Conservation (phyloP, 2,888 invertebrate genomes). For the Drosophila merina region DNA sequence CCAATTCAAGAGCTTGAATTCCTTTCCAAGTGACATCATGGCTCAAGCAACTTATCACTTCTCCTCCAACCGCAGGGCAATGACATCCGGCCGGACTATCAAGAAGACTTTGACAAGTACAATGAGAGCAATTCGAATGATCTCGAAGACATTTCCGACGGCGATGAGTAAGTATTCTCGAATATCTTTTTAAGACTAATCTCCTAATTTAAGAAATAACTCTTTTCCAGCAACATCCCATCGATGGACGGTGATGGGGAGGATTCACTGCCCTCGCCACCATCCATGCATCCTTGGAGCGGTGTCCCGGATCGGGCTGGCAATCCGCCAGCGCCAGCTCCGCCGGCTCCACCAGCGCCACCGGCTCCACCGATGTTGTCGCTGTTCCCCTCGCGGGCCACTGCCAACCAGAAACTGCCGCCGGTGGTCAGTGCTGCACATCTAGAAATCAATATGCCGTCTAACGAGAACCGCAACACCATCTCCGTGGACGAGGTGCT, state of each 20-base stretch:
- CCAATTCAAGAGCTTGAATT: not conserved
- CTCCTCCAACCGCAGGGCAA: not conserved
- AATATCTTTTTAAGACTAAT: too few species aligned
- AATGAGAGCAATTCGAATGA: conserved; percentile 39
- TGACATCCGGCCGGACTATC: not conserved
- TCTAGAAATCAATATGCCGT: conserved; percentile 70
- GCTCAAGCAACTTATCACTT: not conserved
- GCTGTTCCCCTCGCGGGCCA: conserved; percentile 75
- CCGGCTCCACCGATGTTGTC: conserved; percentile 8
- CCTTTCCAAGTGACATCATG: not conserved
- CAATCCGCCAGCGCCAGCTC: not conserved
- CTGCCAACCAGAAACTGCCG: conserved; percentile 63
- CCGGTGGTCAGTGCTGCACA: conserved; percentile 46
- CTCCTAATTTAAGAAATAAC: too few species aligned
- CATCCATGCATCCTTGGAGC: conserved; percentile 35
- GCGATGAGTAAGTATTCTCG: conserved; percentile 79
- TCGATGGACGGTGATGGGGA: conserved; percentile 16
- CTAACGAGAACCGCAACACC: conserved; percentile 83
- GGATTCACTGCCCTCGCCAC: conserved; percentile 42
- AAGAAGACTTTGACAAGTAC: not conserved
- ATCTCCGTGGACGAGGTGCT: conserved; percentile 93
- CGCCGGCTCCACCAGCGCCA: conserved; percentile 9
- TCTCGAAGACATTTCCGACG: conserved; percentile 81
- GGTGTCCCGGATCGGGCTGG: not conserved
- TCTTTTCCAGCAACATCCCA: not conserved